phyloP scores from a whole-genome alignment of 2,888 invertebrate species.

The Melanophora roralis region DNA sequence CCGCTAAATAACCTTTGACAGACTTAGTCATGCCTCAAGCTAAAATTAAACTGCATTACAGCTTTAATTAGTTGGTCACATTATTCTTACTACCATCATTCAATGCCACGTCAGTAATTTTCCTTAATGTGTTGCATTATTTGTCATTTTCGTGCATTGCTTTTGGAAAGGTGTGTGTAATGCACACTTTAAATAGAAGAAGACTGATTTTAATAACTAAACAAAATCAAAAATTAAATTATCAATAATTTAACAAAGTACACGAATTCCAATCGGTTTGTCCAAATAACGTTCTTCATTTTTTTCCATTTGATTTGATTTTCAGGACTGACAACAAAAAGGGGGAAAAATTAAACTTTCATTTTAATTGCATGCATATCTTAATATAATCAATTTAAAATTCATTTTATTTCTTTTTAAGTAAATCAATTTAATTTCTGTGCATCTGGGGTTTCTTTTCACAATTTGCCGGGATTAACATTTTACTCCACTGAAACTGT shows the following conservation, averaged over 20 bases:
- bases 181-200: neutral
- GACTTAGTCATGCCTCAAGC: too few relatives aligned
- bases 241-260: neutral
- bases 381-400: conserved; percentile 47
- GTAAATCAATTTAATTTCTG: conserved; percentile 17
- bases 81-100: neutral
- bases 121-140: neutral
- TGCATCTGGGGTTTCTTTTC: neutral
- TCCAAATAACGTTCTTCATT: neutral
- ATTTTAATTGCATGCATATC: conserved; percentile 30
- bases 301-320: neutral
- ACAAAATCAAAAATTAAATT: too few relatives aligned
- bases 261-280: neutral
- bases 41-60: too few relatives aligned
- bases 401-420: conserved; percentile 7
- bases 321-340: conserved; percentile 24
- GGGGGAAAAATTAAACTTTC: conserved; percentile 16
- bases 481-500: conserved; percentile 34
- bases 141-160: conserved; percentile 5
- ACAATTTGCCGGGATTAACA: conserved; percentile 35
- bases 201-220: neutral
- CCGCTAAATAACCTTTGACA: too few relatives aligned
- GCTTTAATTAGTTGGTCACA: conserved; percentile 8
- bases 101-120: neutral
- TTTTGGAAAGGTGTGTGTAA: neutral